phyloP scores from a whole-genome alignment of 2,797 vertebrate genomes.

The Anguilla megastoma region DNA sequence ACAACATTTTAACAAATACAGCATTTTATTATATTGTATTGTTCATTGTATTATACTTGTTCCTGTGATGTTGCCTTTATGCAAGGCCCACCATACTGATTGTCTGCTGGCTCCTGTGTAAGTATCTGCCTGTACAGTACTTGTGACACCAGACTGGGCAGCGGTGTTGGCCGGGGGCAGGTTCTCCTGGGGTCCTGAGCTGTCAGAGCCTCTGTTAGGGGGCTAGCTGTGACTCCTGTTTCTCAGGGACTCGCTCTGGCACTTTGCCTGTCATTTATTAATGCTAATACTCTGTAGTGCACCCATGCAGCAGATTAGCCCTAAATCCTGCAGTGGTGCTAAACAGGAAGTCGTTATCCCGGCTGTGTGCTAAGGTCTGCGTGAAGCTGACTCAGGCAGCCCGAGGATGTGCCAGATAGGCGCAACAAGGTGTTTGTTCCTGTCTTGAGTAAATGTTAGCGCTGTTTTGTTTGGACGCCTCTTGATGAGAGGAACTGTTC shows the following conservation, averaged over 20 bases:
- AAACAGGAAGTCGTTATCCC: constrained; percentile 15
- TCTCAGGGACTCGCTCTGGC: background rate
- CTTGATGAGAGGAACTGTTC: constrained; percentile 16
- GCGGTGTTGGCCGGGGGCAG: background rate
- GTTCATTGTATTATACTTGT: background rate
- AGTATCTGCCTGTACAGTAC: background rate
- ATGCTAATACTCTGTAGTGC: background rate
- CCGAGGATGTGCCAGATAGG: constrained; percentile 2
- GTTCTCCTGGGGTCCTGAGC: background rate
- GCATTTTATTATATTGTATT: background rate
- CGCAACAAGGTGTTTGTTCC: constrained; percentile 25
- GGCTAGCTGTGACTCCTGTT: background rate
- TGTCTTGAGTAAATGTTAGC: constrained; percentile 28
- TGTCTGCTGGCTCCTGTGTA: background rate
- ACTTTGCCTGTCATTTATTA: background rate
- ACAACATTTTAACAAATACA: background rate
- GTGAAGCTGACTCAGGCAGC: background rate
- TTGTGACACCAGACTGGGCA: background rate
- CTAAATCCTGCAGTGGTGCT: background rate
- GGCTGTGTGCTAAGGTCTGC: background rate
- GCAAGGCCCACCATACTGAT: background rate
- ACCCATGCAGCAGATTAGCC: background rate
- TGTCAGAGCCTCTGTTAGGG: background rate
- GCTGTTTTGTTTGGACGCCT: constrained; percentile 24
- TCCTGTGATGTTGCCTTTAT: background rate